phyloP scores from a whole-genome alignment of 2,797 vertebrate species.

The Neomorphus geoffroyi region DNA sequence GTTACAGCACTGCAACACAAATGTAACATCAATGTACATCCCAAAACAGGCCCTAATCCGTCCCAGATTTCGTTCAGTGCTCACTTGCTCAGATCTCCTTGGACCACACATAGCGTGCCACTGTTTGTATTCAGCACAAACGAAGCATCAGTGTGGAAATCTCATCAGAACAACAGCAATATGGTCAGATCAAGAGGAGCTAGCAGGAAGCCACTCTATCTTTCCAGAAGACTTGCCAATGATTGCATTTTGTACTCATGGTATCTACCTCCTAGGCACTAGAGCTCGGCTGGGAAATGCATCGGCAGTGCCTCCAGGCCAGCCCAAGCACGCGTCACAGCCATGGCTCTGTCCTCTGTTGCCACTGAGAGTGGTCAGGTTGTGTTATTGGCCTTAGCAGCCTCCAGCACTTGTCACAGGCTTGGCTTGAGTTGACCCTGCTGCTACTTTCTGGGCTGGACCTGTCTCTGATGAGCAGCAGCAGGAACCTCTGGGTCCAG shows the following conservation, averaged over 20 bases:
- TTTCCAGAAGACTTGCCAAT: neutral
- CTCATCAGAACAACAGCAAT: conserved; percentile 13
- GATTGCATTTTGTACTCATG: neutral
- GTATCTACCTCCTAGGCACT: neutral
- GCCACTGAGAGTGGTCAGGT: rapidly evolving
- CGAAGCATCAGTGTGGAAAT: conserved; percentile 22
- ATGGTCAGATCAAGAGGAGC: conserved; percentile 50
- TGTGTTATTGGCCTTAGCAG: rapidly evolving
- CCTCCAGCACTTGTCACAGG: neutral
- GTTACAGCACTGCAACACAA: conserved; percentile 61
- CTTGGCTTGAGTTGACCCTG: neutral
- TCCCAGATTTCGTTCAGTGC: conserved; percentile 62
- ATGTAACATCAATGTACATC: conserved; percentile 71
- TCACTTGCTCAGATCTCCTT: conserved; percentile 62
- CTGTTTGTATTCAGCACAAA: conserved; percentile 56
- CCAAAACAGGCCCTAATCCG: conserved; percentile 62
- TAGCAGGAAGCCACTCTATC: conserved; percentile 9
- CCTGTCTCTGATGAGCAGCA: neutral
- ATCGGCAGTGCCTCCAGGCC: neutral
- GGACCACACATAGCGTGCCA: conserved; percentile 69
- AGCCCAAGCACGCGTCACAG: rapidly evolving
- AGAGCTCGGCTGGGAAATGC: neutral
- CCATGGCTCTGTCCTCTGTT: neutral
- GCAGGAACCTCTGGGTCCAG: rapidly evolving
- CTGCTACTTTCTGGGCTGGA: neutral